These are phyloP conservation scores for Macaria notata DNA, from an alignment of 2,888 invertebrate species.

Conservation along the genomic window DNA sequence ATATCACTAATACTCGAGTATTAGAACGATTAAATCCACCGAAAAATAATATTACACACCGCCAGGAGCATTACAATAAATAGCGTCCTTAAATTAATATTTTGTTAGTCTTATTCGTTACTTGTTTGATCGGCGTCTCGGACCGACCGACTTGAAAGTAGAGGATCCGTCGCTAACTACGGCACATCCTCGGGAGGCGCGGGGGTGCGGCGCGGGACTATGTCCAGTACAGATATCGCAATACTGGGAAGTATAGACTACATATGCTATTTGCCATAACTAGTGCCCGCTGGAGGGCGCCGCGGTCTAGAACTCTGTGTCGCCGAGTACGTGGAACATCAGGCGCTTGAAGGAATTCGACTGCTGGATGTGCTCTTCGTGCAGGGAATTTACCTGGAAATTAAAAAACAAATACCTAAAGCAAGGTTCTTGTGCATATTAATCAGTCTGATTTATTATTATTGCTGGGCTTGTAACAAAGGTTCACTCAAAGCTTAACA, in stretches of 20 bases:
- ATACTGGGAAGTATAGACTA: slow-evolving; percentile 23
- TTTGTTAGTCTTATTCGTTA: slow-evolving; percentile 75
- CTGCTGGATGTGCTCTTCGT: slow-evolving; percentile 93
- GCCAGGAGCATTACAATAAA: slow-evolving; percentile 64
- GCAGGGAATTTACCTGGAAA: slow-evolving; percentile 84
- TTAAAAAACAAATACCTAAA: too few relatives aligned
- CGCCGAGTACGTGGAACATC: slow-evolving; percentile 94
- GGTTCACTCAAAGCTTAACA: too few relatives aligned
- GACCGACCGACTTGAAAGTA: slow-evolving; percentile 51
- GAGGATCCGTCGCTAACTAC: slow-evolving; percentile 42
- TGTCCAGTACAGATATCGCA: slow-evolving; percentile 8
- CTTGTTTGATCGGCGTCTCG: slow-evolving; percentile 56
- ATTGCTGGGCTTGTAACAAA: too few relatives aligned
- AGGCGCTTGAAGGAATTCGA: slow-evolving; percentile 96
- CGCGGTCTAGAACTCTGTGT: slow-evolving; percentile 82
- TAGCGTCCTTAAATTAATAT: slow-evolving; percentile 67
- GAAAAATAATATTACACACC: slow-evolving; percentile 76
- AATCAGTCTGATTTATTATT: too few relatives aligned
- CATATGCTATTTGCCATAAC: slow-evolving; percentile 35
- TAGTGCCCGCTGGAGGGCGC: slow-evolving; percentile 37
- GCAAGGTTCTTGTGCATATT: too few relatives aligned
- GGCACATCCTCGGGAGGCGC: slow-evolving; percentile 27
- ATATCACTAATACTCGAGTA: slow-evolving; percentile 81
- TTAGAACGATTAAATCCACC: slow-evolving; percentile 78
- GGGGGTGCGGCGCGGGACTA: slow-evolving; percentile 25